Base-by-base conservation (phyloP, 2,797 vertebrate species). In the Paedocypris micromegethes region DNA sequence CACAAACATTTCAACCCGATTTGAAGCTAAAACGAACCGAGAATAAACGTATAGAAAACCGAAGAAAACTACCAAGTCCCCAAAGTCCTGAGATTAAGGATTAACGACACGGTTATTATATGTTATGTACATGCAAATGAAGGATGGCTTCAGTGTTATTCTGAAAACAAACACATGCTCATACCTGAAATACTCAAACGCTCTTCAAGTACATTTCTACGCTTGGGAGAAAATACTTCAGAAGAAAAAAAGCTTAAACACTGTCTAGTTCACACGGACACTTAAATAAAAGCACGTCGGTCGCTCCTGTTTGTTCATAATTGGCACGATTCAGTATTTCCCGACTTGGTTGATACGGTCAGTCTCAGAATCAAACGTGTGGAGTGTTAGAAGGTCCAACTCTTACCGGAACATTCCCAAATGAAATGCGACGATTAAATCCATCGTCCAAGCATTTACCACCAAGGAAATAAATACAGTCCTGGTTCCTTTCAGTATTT, bases 1-100 rank as follows among this genome's bases (percentile, higher is more conserved):
- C 38, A 57, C 3, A 53, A 57, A 51, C 37, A 9, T 51, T 45
- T 39, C 44, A 52, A 2, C 23, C 23, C 23, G 1, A 23, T 23
- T 23, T 54, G 5, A 60, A 42, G 23, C 59, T 45, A 40, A 53
- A 4, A 8, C 45, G 46, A 54, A 52, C 50, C 38, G n/a, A 55
- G 41, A 62, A 60, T 53, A 55, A 70, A 41, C 57, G 74, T 9
- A 9, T 8, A 47, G 45, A 60, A 57, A 72, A 58, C 40, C 43
- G 67, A 3, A 67, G 40, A n/a, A 52, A 58, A 49, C 40, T 51
- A 23, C 40, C n/a, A 72, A 59, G 48, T 57, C 62, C 64, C 48
- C 73, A 49, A 50, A 43, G 75, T 76, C 74, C 76, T 78, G 72
- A 79, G 70, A 64, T 54, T 63, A 67, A 73, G 66, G 7, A 4